Conservation (phyloP, 64 coral and sea anemone genomes). For the Montipora foliosa region DNA sequence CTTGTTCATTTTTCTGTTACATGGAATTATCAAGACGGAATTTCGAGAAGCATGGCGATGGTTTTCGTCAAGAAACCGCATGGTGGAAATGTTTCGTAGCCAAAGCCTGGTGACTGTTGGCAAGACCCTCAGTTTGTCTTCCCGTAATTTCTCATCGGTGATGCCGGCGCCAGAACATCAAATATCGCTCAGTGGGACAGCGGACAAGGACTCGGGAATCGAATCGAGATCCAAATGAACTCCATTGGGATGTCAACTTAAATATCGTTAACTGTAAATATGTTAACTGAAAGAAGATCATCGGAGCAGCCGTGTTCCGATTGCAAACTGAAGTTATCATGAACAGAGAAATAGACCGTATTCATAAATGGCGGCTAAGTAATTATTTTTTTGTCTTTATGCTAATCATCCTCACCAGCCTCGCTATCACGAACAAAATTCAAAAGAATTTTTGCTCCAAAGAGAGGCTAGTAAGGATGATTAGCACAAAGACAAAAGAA, state of each 20-base stretch:
- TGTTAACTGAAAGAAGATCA: too few relatives aligned
- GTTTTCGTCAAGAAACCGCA: slow-evolving; percentile 65
- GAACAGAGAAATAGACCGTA: too few relatives aligned
- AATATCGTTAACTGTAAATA: too few relatives aligned
- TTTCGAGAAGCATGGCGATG: slow-evolving; percentile 84
- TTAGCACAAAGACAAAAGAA: too few relatives aligned
- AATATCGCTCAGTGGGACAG: slow-evolving; percentile 11
- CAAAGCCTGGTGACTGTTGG: background rate
- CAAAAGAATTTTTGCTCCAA: too few relatives aligned
- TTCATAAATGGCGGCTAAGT: too few relatives aligned
- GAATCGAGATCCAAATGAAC: slow-evolving; percentile 66
- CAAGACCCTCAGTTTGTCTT: slow-evolving; percentile 44
- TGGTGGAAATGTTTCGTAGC: slow-evolving; percentile 67
- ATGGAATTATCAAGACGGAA: slow-evolving; percentile 90
- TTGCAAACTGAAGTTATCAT: too few relatives aligned
- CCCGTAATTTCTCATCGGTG: slow-evolving; percentile 9
- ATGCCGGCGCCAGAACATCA: background rate
- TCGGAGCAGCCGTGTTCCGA: too few relatives aligned
- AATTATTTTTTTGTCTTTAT: too few relatives aligned
- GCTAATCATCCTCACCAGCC: too few relatives aligned
- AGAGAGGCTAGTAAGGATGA: too few relatives aligned
- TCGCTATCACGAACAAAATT: too few relatives aligned
- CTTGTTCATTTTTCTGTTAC: slow-evolving; percentile 87
- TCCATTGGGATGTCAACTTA: background rate
- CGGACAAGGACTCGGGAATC: slow-evolving; percentile 52